Evolutionary conservation across 37 sponge, comb jelly and placozoan species (phyloP), one percentile per base, ranked within the genome.

Genomic region (Aplysina aerophoba): DNA sequence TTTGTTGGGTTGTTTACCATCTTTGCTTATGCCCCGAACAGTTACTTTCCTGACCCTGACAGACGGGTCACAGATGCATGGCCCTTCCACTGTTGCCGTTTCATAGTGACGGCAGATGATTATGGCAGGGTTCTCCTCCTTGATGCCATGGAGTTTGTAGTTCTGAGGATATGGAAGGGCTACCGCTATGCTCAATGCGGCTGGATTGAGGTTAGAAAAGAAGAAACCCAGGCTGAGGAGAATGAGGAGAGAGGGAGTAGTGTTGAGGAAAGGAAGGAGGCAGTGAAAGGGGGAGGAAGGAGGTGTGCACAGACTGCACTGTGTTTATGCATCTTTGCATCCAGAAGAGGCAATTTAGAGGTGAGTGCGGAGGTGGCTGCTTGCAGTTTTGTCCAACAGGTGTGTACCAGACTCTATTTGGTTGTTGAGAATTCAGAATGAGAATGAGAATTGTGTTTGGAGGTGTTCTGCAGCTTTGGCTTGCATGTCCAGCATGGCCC

Each of bases 101-200:
- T 75, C 78, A 53, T 75, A 40, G 78, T 50, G 25, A 75, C 78
- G 39, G 38, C 78, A 25, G 78, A 75, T 75, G 54, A 75, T 75
- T 75, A 41, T 79, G 96, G 94, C 1, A 60, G 96, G 57, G 94
- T 96, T 21, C 83, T 96, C 0, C 80, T 93, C 73, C 44, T 96
- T 41, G 93, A 90, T 41, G 86, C 82, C 15, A 58, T 81, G 8
- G 55, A 62, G 0, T 61, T 91, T 35, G 59, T 85, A 0, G 54
- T 65, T 63, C 15, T 66, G 54, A 30, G 54, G 16, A 66, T 75
- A 44, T 85, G 63, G 50, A 65, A 50, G 89, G 95, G 95, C 30
- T 96, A 96, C 74, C 82, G 96, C 34, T 90, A 87, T 62, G 94
- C 96, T 54, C 96, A 96, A 86, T 93, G 93, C 87, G 96, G 96